Base-by-base conservation (phyloP, 2,113 vertebrate species). In the Vanacampus margaritifer region DNA sequence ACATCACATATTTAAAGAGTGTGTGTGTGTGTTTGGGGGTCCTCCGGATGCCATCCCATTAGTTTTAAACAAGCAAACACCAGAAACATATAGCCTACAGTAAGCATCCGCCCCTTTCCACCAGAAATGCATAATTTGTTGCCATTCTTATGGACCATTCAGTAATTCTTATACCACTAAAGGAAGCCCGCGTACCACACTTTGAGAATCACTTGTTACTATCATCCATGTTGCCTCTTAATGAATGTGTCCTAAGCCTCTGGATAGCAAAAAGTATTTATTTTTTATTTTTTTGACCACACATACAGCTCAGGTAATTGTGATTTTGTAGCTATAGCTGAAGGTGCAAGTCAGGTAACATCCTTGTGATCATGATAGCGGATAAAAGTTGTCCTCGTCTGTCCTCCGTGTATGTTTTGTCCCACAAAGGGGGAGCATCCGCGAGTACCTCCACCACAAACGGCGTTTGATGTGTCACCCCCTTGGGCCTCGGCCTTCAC, bases 311-410 rank as follows among this genome's bases (percentile, higher is more conserved):
- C 54, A 70, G 72, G 70, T 71, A 75, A 75, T 80, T 74, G 28
- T 32, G 4, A 32, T 32, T 32, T 32, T 32, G 64, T 67, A 64
- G 69, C 39, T 69, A 46, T 61, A 61, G 63, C 71, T 60, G 65
- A 66, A 68, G 78, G 78, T 67, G 73, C 68, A 48, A 2, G 26
- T 28, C 67, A 69, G 72, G 56, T 75, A 68, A 74, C 69, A 74
- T 74, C 71, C 58, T 69, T 50, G 9, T 70, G 71, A 80, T n/a
- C n/a, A n/a, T 84, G 73, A 80, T 24, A 81, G 45, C 68, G 62
- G 66, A 70, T 78, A 69, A 82, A 68, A 83, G 81, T 86, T 86
- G 65, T 88, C 58, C 21, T 77, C 61, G 48, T 65, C 56, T 50
- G 63, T 67, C 75, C 78, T 75, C 83, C 64, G 81, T 77, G 83